These are phyloP conservation scores for Microcebus ravelobensis DNA, from an alignment of 2,113 vertebrate species.

Conservation along the genomic window DNA sequence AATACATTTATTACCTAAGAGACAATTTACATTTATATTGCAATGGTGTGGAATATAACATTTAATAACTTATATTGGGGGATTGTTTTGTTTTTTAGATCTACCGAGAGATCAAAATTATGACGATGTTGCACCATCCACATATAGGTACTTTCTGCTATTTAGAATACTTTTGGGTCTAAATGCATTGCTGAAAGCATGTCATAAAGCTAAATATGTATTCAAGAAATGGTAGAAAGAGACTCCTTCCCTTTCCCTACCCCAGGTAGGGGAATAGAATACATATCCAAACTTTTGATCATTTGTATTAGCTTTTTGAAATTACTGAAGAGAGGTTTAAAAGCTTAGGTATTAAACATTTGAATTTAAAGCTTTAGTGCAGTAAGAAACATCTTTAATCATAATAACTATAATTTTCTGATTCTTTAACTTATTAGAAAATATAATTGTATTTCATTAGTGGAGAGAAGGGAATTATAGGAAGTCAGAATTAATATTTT, in stretches of 20 bases:
- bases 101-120: conserved; percentile 99
- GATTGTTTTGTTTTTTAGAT: conserved; percentile 85
- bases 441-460: conserved; percentile 3
- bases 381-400: background rate
- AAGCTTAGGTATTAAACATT: conserved; percentile 15
- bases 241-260: background rate
- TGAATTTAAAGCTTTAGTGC: background rate
- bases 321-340: conserved; percentile 10
- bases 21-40: conserved; percentile 48
- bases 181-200: conserved; percentile 60
- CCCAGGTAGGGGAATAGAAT: background rate
- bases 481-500: conserved; percentile 9
- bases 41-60: conserved; percentile 8
- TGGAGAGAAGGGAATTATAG: conserved; percentile 8
- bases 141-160: conserved; percentile 92
- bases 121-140: conserved; percentile 99
- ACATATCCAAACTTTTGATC: background rate
- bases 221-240: background rate
- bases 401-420: background rate
- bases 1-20: background rate
- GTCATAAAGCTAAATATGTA: conserved; percentile 4
- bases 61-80: conserved; percentile 74
- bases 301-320: conserved; percentile 5
- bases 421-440: background rate
- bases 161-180: conserved; percentile 65